Base-by-base conservation (phyloP, 2,113 vertebrate species). In the Limanda limanda region DNA sequence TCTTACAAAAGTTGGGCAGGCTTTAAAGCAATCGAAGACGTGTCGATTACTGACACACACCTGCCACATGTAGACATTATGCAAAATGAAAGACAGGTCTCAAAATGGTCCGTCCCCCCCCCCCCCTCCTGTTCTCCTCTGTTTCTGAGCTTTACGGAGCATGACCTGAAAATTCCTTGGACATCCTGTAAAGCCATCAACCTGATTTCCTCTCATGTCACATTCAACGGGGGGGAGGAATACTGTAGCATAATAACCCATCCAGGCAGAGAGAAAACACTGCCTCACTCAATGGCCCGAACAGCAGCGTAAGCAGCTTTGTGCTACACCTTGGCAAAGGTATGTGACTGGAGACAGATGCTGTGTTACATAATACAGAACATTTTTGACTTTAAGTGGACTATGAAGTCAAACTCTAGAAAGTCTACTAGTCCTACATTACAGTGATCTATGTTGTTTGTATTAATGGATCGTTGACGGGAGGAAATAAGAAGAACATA, bases 181-280 rank as follows among this genome's bases (percentile, higher is more conserved):
- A 79, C 87, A 90, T 82, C 73, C 76, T 87, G 78, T 74, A 86
- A 89, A 87, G 64, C 63, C 79, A 91, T 90, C 76, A 89, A 77
- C 82, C 73, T 76, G 77, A 81, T 74, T 87, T 86, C 73, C 74
- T 47, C 54, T 74, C 56, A 80, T 81, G 83, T 79, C 79, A 76
- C 77, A 73, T 67, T 76, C 72, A 83, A 78, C 59, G 73, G 68
- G 45, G 31, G 31, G 42, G 79, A 61, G 65, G 77, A 76, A 70
- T 68, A 85, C 40, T 84, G 64, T 20, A 63, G 80, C 52, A 52
- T 47, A 64, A 52, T 47, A 64, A 66, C 73, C 74, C 52, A 84
- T 54, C 68, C 74, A 64, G 63, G 67, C 61, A 25, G 20, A 48
- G 56, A 67, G 54, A 68, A 82, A 76, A 70, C 64, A 68, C 72